Conservation (phyloP, 2,888 invertebrate species). For the Druceiella hillmani region DNA sequence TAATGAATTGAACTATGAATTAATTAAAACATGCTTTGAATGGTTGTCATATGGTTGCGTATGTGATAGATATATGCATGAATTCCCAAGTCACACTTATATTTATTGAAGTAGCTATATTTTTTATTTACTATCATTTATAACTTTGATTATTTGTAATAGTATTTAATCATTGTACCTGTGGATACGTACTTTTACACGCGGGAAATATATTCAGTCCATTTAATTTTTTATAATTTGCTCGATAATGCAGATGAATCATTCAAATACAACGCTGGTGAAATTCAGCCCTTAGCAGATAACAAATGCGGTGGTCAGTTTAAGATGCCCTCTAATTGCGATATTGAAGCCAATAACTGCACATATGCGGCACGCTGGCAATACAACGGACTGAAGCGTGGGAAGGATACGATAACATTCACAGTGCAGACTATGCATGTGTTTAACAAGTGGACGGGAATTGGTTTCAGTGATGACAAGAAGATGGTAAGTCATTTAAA, state of each 20-base stretch:
- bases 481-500: constrained; percentile 62
- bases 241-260: constrained; percentile 40
- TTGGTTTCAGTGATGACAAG: constrained; percentile 79
- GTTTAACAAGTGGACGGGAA: constrained; percentile 85
- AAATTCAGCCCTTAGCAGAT: constrained; percentile 36
- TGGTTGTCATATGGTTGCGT: too few relatives aligned
- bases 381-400: constrained; percentile 56
- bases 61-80: too few relatives aligned
- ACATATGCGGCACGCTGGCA: constrained; percentile 81
- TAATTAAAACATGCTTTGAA: too few relatives aligned
- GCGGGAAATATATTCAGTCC: neutral
- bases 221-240: neutral
- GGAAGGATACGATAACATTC: constrained; percentile 72
- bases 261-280: constrained; percentile 38
- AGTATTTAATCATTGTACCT: too few relatives aligned
- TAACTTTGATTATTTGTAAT: too few relatives aligned
- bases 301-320: constrained; percentile 72
- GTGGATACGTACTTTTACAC: too few relatives aligned
- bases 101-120: too few relatives aligned
- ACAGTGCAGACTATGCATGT: constrained; percentile 72
- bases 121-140: too few relatives aligned
- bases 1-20: too few relatives aligned
- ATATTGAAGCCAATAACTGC: constrained; percentile 58
- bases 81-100: too few relatives aligned
- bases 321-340: constrained; percentile 68